Base-by-base conservation (phyloP, 2,113 vertebrate genomes). In the Cygnus buccinator region DNA sequence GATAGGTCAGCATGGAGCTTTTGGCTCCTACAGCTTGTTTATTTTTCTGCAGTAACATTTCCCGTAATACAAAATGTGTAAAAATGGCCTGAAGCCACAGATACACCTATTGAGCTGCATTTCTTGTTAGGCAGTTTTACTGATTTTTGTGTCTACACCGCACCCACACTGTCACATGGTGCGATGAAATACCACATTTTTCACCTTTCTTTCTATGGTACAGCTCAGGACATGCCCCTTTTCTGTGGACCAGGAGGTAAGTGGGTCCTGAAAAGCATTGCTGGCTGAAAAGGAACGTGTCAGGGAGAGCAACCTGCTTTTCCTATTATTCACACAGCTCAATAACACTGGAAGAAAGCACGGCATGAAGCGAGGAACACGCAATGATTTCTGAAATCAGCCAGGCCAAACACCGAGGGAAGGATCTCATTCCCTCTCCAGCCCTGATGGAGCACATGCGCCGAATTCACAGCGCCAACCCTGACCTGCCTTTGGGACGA, bases 371-470 rank as follows among this genome's bases (percentile, higher is more conserved):
- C 0, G 1, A 81, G 70, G 50, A 88, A 59, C 29, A 33, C 71
- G 21, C 13, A 41, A 12, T 21, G 16, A 25, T 48, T 87, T 43
- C 68, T 37, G 16, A 18, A 73, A 23, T 19, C 58, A 46, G 43
- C n/a, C 31, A 61, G 23, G 31, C 3, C 52, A 81, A 29, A 19
- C 2, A 19, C 22, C 50, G 18, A 23, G n/a, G 22, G 17, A 82
- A 74, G 22, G 15, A 67, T 57, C 41, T 87, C 62, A 29, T 62
- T 91, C 33, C 39, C 31, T 44, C 28, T 7, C 4, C 41, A 66
- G 8, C 7, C 26, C 23, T 2, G 0, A 28, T 1, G 3, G 59
- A 76, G 18, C 14, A 52, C 33, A 5, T 5, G 9, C 5, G 44
- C 31, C 35, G 46, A 58, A 37, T 52, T 83, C 33, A 23, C 31